A percentile compares a stretch with the other conserved stretches of the same genome.
These are phyloP conservation scores for Zapus hudsonius DNA, from an alignment of 2,113 vertebrate genomes.

Conservation along the genomic window DNA sequence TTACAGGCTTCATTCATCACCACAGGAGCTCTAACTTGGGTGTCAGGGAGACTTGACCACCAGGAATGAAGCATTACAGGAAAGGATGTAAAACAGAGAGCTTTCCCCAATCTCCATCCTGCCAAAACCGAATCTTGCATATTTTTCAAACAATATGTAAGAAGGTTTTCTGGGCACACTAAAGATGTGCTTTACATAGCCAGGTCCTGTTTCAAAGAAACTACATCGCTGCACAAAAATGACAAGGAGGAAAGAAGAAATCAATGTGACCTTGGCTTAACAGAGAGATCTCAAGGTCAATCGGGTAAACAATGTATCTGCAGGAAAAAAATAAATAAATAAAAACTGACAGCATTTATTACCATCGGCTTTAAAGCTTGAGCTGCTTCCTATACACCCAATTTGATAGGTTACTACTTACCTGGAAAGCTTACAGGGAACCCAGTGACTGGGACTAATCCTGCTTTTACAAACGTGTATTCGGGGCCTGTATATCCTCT, in stretches of 20 bases:
- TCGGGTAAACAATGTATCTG: slow-evolving; percentile 40
- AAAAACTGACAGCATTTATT: slow-evolving; percentile 19
- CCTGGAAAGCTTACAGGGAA: not conserved
- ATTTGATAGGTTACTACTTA: slow-evolving; percentile 32
- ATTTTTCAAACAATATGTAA: not conserved
- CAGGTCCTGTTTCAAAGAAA: slow-evolving; percentile 60
- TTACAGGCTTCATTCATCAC: not conserved
- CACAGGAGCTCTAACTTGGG: not conserved
- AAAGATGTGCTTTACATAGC: slow-evolving; percentile 50
- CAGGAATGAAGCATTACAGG: not conserved
- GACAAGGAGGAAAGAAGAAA: slow-evolving; percentile 53
- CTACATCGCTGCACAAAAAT: not conserved
- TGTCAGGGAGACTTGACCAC: not conserved
- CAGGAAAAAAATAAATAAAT: slow-evolving; percentile 18
- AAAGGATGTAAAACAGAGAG: not conserved
- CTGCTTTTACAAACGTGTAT: slow-evolving; percentile 21
- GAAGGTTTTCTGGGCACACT: not conserved
- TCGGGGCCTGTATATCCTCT: not conserved
- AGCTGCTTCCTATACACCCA: slow-evolving; percentile 48
- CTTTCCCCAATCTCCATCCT: not conserved
- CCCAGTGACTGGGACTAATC: not conserved
- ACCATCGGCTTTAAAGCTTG: slow-evolving; percentile 14
- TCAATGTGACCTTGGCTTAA: slow-evolving; percentile 23
- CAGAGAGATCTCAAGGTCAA: slow-evolving; percentile 25
- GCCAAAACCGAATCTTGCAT: not conserved